Evolutionary conservation across 2,797 vertebrate genomes (phyloP).

Genomic region (Lithobates pipiens): DNA sequence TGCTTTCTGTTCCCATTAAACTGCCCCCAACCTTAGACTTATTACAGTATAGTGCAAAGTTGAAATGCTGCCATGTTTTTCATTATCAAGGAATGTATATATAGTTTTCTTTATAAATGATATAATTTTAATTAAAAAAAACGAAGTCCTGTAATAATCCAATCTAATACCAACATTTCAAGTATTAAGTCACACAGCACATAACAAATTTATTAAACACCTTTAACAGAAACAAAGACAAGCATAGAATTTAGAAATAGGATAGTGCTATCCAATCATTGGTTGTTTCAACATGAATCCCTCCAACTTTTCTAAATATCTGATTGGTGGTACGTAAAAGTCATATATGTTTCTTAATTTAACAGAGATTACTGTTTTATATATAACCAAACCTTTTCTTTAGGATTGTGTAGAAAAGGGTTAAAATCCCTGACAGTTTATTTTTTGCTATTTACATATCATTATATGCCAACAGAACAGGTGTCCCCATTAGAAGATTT

Average conservation of each 20-base stretch:
- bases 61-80: slow-evolving; percentile 51
- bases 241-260: slow-evolving; percentile 8
- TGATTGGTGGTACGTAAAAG: background rate
- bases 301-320: background rate
- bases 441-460: too few relatives aligned
- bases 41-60: slow-evolving; percentile 18
- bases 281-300: background rate
- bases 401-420: too few relatives aligned
- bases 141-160: background rate
- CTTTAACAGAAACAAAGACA: background rate
- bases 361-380: too few relatives aligned
- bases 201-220: slow-evolving; percentile 8
- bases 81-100: slow-evolving; percentile 25
- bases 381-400: too few relatives aligned
- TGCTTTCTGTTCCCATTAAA: slow-evolving; percentile 40
- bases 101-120: slow-evolving; percentile 25
- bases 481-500: too few relatives aligned
- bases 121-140: slow-evolving; percentile 17
- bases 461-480: too few relatives aligned
- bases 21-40: background rate
- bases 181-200: slow-evolving; percentile 10
- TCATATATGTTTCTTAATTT: background rate
- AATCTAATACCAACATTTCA: slow-evolving; percentile 21
- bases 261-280: background rate
- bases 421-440: too few relatives aligned